Conservation (phyloP, 2,113 vertebrate genomes). For the Campylorhamphus procurvoides region DNA sequence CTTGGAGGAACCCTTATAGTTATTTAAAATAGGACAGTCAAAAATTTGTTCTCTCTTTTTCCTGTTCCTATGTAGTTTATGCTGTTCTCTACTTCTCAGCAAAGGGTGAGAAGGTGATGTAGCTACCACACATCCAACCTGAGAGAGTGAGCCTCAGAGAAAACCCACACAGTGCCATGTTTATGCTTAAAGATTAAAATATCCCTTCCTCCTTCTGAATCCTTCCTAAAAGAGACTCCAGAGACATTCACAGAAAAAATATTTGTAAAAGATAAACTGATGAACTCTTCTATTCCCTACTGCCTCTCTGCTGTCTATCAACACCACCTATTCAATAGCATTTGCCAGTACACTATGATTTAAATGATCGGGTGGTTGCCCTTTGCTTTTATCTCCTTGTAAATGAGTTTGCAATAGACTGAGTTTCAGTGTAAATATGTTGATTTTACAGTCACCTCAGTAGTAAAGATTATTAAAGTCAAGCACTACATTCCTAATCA, state of each 20-base stretch:
- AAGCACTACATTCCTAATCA: not conserved
- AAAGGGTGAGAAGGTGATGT: not conserved
- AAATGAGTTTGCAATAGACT: not conserved
- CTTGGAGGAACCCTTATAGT: not conserved
- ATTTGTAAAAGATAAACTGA: not conserved
- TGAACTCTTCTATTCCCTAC: not conserved
- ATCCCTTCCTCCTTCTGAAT: not conserved
- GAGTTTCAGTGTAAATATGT: not conserved
- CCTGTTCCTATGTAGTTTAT: not conserved
- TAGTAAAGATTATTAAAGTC: not conserved
- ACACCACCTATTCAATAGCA: not conserved
- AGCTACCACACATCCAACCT: not conserved
- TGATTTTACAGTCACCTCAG: not conserved
- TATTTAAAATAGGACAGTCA: not conserved
- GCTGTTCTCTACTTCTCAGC: not conserved
- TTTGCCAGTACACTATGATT: not conserved
- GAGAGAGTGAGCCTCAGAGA: not conserved
- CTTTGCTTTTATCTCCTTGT: not conserved
- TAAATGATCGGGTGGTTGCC: not conserved
- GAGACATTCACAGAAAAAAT: not conserved
- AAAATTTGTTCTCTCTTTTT: too few species aligned
- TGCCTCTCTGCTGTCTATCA: not conserved
- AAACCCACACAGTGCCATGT: not conserved
- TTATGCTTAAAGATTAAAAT: not conserved
- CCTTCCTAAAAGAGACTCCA: not conserved